Percentiles rank a stretch among this genome's conserved stretches.
Conservation (phyloP, 1,140 invertebrate genomes). For the Zaprionus nigranus region DNA sequence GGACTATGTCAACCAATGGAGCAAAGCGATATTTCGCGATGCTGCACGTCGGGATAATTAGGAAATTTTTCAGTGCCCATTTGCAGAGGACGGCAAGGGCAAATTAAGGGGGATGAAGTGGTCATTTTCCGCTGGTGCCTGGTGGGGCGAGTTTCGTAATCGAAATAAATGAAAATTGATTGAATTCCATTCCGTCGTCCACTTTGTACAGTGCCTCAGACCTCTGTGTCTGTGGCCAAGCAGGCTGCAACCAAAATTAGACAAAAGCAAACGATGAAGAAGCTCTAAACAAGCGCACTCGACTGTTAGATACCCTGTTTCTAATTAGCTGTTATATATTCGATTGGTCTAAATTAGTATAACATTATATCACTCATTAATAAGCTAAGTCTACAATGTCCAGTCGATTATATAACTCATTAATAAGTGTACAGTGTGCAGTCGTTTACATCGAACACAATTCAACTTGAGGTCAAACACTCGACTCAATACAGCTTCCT, state of each 20-base stretch:
- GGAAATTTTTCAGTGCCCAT: conserved; percentile 77
- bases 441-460: conserved; percentile 5
- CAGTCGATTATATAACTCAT: neutral
- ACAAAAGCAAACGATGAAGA: conserved; percentile 78
- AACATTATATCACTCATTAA: neutral
- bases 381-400: neutral
- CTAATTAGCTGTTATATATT: too few species aligned
- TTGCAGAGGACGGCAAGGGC: conserved; percentile 4
- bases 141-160: conserved; percentile 71
- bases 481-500: conserved; percentile 25
- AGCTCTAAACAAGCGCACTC: conserved; percentile 41
- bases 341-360: too few species aligned
- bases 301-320: neutral
- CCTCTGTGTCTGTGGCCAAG: conserved; percentile 4
- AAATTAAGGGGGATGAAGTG: neutral
- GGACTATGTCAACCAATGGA: neutral
- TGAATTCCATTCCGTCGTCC: conserved; percentile 74
- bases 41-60: conserved; percentile 79
- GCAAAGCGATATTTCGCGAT: neutral
- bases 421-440: neutral
- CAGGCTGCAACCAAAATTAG: conserved; percentile 71
- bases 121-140: conserved; percentile 11
- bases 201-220: neutral
- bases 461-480: conserved; percentile 48
- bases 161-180: conserved; percentile 84